Base-by-base conservation (phyloP, 2,797 vertebrate genomes). In the Anguilla megastoma region DNA sequence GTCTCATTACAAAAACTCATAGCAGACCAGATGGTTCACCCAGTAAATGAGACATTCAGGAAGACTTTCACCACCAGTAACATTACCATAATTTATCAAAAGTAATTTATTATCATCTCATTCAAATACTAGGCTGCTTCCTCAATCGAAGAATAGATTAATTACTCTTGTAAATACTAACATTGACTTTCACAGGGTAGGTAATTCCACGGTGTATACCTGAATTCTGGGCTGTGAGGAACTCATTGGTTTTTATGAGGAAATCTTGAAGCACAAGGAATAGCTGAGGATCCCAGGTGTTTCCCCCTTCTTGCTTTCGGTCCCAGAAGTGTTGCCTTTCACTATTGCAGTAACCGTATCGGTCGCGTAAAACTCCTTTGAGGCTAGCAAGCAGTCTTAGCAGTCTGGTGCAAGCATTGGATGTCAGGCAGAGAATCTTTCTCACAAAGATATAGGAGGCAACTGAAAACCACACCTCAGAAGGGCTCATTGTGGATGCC, bases 401-500 rank as follows among this genome's bases (percentile, higher is more conserved):
- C 71, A 76, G 71, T 76, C 33, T 76, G 30, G 30, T 18, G 9
- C 71, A 41, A 69, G 27, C 71, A 36, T 21, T 41, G 74, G 16
- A 45, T 71, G 27, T 71, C 9, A 27, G 27, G 27, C n/a, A 27
- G 63, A 71, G 69, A 71, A 27, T 79, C 16, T 18, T 79, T 79
- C 36, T 79, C 36, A 79, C 74, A 41, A 41, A 71, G 10, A 71
- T 30, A 71, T 27, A 79, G 74, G 14, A 41, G 14, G 14, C 0
- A 7, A 41, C 33, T 79, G 74, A 79, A 79, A 79, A 79, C 18
- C 74, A 33, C 12, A 33, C 14, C 12, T 36, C 36, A 36, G 33
- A 79, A 79, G 74, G 74, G 74, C 74, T 41, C 16, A 41, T 79
- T 79, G 36, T 79, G 74, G 33, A 33, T 21, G 74, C 36, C 74